Base-by-base conservation (phyloP, 1,140 invertebrate genomes). In the Drosophila willistoni region DNA sequence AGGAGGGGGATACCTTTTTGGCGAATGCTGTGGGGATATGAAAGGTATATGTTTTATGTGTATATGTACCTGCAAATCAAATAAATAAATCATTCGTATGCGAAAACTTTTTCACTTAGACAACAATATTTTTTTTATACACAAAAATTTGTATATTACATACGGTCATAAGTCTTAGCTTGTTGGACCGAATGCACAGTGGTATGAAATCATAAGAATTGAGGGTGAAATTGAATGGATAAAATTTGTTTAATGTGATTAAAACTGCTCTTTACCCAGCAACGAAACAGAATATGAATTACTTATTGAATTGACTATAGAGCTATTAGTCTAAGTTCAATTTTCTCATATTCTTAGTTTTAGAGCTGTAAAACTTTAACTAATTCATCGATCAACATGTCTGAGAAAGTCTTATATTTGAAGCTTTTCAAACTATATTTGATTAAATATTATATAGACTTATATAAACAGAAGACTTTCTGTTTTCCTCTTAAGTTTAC, bases 71-170 rank as follows among this genome's bases (percentile, higher is more conserved):
- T 71, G 68, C 68, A 79, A 77, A 86, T 82, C 83, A 79, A 87
- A 75, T 77, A 87, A 87, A 86, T 86, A 86, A 86, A 86, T 86
- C 84, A 86, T 86, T 86, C 84, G 83, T 86, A 89, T 74, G 68
- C 68, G 65, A 73, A 83, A 86, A 86, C 76, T 86, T 86, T 87
- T 86, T 87, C 83, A 83, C 83, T 87, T 87, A 74, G 76, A 81
- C 72, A 74, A 83, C 79, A 86, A 79, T 86, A 82, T 79, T 68
- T 51, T 51, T 51, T 22, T 51, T 51, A 67, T 67, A 78, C 61
- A 82, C 42, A 47, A 71, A 78, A 82, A 82, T 74, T 64, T 77
- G 51, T 67, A 69, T 63, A 75, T 82, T 87, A 87, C 67, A 68
- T 73, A 39, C 68, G 54, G 68, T 64, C 83, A 79, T 87, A 82